phyloP scores from a whole-genome alignment of 2,888 invertebrate genomes.

The Apoderus coryli region DNA sequence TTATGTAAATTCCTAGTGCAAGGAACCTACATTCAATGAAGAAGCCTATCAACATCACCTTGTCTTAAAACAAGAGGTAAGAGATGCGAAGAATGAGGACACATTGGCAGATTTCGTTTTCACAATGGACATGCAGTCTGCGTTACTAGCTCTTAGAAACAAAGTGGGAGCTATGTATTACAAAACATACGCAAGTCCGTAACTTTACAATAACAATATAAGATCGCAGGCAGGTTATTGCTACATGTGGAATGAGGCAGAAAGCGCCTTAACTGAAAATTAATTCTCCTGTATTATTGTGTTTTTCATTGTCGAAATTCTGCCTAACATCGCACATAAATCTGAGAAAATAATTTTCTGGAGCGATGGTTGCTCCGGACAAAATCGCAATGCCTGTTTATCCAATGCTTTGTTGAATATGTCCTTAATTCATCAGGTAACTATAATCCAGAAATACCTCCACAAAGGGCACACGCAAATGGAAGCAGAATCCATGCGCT shows the following conservation, averaged over 20 bases:
- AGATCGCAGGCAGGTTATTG: slow-evolving; percentile 16
- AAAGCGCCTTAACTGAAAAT: slow-evolving; percentile 12
- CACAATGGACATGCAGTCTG: slow-evolving; percentile 8
- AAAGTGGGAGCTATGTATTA: slow-evolving; percentile 4
- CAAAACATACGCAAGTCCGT: slow-evolving; percentile 4
- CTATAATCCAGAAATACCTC: slow-evolving; percentile 12
- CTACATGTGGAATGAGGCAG: slow-evolving; percentile 19
- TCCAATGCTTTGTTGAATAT: slow-evolving; percentile 10
- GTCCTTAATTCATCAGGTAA: slow-evolving; percentile 6
- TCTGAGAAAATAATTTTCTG: slow-evolving; percentile 5
- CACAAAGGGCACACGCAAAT: slow-evolving; percentile 15
- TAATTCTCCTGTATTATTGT: slow-evolving; percentile 6
- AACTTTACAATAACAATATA: slow-evolving; percentile 14
- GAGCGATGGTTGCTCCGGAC: slow-evolving; percentile 4
- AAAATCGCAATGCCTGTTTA: slow-evolving; percentile 5
- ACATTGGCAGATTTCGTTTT: slow-evolving; percentile 3
- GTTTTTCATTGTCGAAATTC: slow-evolving; percentile 4
- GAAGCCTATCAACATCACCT: slow-evolving; percentile 3
- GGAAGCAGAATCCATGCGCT: slow-evolving; percentile 14
- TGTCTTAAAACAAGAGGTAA: slow-evolving; percentile 2
- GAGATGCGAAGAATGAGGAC: slow-evolving; percentile 4
- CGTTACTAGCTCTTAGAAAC: slow-evolving; percentile 1
- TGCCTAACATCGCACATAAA: slow-evolving; percentile 2
- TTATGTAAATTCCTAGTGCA: slow-evolving; percentile 5
- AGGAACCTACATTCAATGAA: slow-evolving; percentile 5